phyloP scores from a whole-genome alignment of 2,888 invertebrate genomes.

The Eurytoma californica region DNA sequence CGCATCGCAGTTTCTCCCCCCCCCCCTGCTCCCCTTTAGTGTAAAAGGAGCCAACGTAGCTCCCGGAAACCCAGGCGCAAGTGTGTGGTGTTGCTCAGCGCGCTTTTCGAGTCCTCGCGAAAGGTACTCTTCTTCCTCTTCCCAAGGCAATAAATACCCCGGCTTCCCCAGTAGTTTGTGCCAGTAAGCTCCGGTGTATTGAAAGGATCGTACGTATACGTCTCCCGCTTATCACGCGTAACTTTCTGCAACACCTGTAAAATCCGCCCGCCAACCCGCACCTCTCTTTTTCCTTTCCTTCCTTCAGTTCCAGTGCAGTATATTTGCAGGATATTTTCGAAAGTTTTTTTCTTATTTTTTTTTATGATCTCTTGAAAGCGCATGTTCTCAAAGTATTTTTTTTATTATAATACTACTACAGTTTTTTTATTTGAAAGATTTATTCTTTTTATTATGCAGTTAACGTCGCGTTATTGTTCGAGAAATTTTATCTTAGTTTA shows the following conservation, averaged over 20 bases:
- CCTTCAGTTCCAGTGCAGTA: not conserved
- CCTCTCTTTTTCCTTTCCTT: constrained; percentile 1
- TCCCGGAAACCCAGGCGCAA: not conserved
- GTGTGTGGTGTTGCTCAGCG: not conserved
- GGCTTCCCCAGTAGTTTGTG: constrained; percentile 1
- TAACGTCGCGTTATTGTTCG: constrained; percentile 3
- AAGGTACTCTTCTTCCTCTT: not conserved
- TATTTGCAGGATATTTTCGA: not conserved
- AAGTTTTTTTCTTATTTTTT: constrained; percentile 3
- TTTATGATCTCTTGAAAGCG: constrained; percentile 32
- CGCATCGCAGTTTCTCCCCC: constrained; percentile 1
- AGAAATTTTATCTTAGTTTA: constrained; percentile 16
- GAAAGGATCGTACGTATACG: not conserved
- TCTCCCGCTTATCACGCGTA: constrained; percentile 19
- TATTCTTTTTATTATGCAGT: not conserved
- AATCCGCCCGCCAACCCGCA: no score
- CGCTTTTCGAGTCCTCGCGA: constrained; percentile 9
- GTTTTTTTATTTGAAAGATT: constrained; percentile 17
- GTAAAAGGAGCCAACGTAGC: not conserved
- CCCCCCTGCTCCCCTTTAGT: no score
- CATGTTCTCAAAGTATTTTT: constrained; percentile 13
- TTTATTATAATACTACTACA: constrained; percentile 1
- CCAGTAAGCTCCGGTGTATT: not conserved
- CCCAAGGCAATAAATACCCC: not conserved
- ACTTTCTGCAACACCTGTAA: not conserved